Base-by-base conservation (phyloP, 2,888 invertebrate genomes). In the Drosophila silvestris region DNA sequence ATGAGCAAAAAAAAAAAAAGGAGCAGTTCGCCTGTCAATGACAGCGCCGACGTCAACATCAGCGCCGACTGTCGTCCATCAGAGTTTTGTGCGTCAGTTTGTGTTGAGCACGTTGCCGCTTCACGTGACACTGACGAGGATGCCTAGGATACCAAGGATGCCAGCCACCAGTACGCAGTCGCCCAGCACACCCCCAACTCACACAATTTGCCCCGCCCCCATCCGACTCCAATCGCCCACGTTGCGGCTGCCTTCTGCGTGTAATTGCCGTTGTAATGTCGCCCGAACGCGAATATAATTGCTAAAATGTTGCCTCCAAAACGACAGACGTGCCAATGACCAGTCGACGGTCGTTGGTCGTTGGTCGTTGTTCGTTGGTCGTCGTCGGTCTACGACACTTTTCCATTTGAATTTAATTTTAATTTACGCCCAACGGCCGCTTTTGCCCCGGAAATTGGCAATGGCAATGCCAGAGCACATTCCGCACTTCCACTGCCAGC, bases 351-450 rank as follows among this genome's bases (percentile, higher is more conserved):
- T 44, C 39, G 50, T 3, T 51, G 53, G 51, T 59, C 61, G 61
- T 32, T 70, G 44, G 32, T 47, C 51, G 70, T 57, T 44, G 19
- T 7, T 16, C 39, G 39, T 1, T 50, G 56, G 4, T 35, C 39
- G 54, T 65, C 63, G 65, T 39, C 70, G 39, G 33, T 50, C 47
- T 68, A 74, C 87, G 91, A 86, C 91, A 89, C 85, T 87, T 87
- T 90, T 87, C 90, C 90, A 91, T 86, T 90, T 91, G 91, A 86
- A 90, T 91, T 86, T 86, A 89, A 86, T 91, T 86, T 86, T 89
- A 90, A 86, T 86, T 86, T 86, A 89, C 90, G 90, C 89, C 90
- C 83, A 90, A 85, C 78, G 86, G 83, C 85, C 74, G 71, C 67
- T 73, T 68, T 65, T 65, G 59, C 70, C 68, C 89, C 85, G 90